Evolutionary conservation across 2,888 invertebrate species (phyloP).

Genomic region (Ptilodon capucinus): DNA sequence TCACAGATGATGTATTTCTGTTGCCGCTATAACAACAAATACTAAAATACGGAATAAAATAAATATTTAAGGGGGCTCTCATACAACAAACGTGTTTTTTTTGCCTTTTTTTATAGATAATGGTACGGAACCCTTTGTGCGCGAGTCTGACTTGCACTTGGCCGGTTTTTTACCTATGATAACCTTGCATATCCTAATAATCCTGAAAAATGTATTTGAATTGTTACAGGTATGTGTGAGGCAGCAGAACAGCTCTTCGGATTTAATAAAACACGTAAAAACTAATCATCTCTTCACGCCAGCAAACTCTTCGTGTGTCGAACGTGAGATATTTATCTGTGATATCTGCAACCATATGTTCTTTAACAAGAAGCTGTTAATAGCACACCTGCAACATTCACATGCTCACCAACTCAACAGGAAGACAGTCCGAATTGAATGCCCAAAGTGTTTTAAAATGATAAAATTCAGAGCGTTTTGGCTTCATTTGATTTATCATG

Average conservation of each 20-base stretch:
- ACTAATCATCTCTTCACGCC: slow-evolving; percentile 47
- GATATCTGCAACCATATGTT: slow-evolving; percentile 48
- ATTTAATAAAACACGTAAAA: slow-evolving; percentile 46
- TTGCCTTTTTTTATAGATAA: no score
- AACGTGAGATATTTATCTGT: slow-evolving; percentile 57
- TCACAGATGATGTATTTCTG: no score
- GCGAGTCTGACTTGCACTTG: no score
- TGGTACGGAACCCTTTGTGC: no score
- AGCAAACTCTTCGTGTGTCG: slow-evolving; percentile 36
- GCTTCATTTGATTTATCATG: slow-evolving; percentile 49
- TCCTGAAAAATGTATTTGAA: no score
- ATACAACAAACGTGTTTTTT: no score
- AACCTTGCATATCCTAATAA: no score
- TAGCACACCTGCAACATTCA: slow-evolving; percentile 33
- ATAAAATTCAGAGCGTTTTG: slow-evolving; percentile 26
- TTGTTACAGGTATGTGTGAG: slow-evolving; percentile 53
- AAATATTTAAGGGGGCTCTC: no score
- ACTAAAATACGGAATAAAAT: no score
- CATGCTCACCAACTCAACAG: slow-evolving; percentile 13
- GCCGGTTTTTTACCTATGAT: no score
- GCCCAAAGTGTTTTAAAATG: slow-evolving; percentile 44
- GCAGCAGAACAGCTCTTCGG: slow-evolving; percentile 7
- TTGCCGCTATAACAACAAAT: no score
- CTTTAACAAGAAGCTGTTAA: slow-evolving; percentile 54
- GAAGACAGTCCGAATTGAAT: slow-evolving; percentile 4